Percentiles rank a stretch among this genome's conserved stretches.
phyloP scores from a whole-genome alignment of 2,888 invertebrate species.

The Plebejus argus region DNA sequence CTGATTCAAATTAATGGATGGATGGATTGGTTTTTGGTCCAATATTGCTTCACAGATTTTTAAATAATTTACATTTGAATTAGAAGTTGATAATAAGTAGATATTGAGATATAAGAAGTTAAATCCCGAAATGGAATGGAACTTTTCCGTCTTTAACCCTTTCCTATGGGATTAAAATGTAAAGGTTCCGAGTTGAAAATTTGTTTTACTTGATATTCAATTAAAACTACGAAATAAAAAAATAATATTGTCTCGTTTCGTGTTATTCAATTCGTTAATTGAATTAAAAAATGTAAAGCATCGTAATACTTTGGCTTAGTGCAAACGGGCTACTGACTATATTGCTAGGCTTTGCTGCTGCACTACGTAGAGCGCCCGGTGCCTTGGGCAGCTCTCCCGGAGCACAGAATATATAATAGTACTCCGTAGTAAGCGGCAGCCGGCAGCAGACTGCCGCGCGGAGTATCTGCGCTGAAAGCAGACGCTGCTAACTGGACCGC shows the following conservation, averaged over 20 bases:
- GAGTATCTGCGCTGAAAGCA: no score
- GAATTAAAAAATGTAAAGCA: background rate
- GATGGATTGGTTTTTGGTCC: background rate
- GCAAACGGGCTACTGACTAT: background rate
- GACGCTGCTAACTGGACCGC: no score
- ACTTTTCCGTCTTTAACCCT: background rate
- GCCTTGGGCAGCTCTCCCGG: no score
- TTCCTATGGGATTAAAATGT: background rate
- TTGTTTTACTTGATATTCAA: no score
- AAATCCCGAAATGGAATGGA: background rate
- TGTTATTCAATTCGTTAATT: background rate
- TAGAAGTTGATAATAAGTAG: background rate
- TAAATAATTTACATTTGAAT: background rate
- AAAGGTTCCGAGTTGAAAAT: background rate
- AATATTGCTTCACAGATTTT: background rate
- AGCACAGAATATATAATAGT: no score
- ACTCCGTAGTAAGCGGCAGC: no score
- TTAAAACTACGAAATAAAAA: no score
- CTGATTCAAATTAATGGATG: slow-evolving; percentile 9
- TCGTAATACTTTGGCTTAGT: background rate
- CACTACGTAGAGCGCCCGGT: no score
- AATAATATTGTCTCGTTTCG: background rate
- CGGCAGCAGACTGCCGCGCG: no score
- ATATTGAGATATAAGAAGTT: background rate
- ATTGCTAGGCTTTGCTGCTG: background rate